These are phyloP conservation scores for Dicyrtomina minuta DNA, from an alignment of 2,888 invertebrate species.

Conservation along the genomic window DNA sequence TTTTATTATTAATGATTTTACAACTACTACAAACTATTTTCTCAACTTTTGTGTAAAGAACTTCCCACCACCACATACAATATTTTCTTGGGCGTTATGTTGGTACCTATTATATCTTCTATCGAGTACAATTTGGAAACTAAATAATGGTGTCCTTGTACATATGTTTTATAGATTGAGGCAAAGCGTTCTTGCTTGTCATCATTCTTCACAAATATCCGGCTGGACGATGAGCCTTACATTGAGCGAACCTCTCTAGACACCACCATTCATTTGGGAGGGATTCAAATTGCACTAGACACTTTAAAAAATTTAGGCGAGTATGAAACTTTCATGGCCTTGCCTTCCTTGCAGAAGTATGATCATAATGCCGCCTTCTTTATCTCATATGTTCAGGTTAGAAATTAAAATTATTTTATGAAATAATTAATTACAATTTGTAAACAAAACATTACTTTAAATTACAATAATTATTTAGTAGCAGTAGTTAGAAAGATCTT, in stretches of 20 bases:
- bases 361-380: constrained; percentile 62
- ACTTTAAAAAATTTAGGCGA: constrained; percentile 36
- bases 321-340: constrained; percentile 28
- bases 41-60: neutral
- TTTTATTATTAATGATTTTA: constrained; percentile 6
- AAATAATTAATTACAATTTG: constrained; percentile 1
- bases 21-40: neutral
- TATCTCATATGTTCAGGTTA: constrained; percentile 62
- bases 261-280: constrained; percentile 50
- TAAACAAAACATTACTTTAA: neutral
- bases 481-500: too few species aligned
- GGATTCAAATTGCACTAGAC: constrained; percentile 48
- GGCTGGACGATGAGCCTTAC: constrained; percentile 50
- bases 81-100: too few species aligned
- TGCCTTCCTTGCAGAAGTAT: constrained; percentile 59
- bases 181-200: constrained; percentile 47
- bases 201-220: constrained; percentile 47
- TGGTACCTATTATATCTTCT: too few species aligned
- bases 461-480: neutral
- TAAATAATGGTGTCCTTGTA: neutral
- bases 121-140: neutral
- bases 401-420: constrained; percentile 33
- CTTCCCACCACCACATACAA: too few species aligned
- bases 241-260: constrained; percentile 51
- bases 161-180: constrained; percentile 41